Percentiles rank a stretch among this genome's conserved stretches.
Evolutionary conservation across 2,113 vertebrate genomes (phyloP).

Genomic region (Cyrtonyx montezumae): DNA sequence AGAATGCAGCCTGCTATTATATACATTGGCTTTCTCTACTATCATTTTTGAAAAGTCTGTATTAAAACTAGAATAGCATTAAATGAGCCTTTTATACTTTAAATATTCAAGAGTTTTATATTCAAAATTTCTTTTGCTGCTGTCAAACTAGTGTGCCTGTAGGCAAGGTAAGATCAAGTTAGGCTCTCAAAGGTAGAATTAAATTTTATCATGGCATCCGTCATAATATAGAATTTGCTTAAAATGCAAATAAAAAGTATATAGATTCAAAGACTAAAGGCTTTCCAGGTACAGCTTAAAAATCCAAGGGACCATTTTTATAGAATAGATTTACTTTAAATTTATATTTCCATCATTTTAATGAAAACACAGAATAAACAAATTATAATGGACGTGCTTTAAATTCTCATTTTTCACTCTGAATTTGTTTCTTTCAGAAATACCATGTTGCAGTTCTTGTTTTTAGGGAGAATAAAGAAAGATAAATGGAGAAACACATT

Average conservation of each 20-base stretch:
- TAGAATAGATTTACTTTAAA: constrained; percentile 67
- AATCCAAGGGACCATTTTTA: constrained; percentile 72
- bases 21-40: constrained; percentile 44
- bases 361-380: constrained; percentile 76
- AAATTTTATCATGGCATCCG: constrained; percentile 82
- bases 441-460: constrained; percentile 36
- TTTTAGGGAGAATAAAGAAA: constrained; percentile 59
- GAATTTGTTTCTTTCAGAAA: constrained; percentile 38
- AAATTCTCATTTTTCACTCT: constrained; percentile 64
- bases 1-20: constrained; percentile 50
- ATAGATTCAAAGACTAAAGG: constrained; percentile 73
- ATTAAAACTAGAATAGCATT: constrained; percentile 76
- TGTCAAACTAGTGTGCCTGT: constrained; percentile 80
- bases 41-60: constrained; percentile 64
- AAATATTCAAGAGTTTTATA: constrained; percentile 83
- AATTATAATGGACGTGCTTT: constrained; percentile 68
- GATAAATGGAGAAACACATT: constrained; percentile 32
- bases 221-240: constrained; percentile 81
- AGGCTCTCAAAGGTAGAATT: constrained; percentile 82
- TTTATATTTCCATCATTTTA: constrained; percentile 78
- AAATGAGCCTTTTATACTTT: constrained; percentile 79
- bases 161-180: constrained; percentile 84
- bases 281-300: constrained; percentile 67
- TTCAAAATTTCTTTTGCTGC: constrained; percentile 79
- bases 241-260: constrained; percentile 81